phyloP scores from a whole-genome alignment of 1,140 invertebrate species.

The Aphelenchoides besseyi region DNA sequence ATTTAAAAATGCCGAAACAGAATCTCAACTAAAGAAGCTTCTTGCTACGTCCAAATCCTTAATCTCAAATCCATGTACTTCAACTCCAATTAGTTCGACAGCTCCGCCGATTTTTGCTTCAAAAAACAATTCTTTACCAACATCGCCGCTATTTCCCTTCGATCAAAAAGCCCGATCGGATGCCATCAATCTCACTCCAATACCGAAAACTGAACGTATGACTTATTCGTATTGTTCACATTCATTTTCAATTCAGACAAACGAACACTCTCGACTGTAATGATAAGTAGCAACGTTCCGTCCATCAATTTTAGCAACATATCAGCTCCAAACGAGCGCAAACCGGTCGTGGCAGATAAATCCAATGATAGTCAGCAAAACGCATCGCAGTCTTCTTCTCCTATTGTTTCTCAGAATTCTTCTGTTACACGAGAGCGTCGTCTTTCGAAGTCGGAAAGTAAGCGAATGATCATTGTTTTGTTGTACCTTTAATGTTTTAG shows the following conservation, averaged over 20 bases:
- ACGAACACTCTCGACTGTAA: neutral
- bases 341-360: neutral
- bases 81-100: neutral
- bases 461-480: neutral
- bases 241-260: no score
- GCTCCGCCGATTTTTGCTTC: neutral
- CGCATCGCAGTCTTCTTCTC: no score
- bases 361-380: neutral
- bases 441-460: neutral
- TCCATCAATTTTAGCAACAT: neutral
- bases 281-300: neutral
- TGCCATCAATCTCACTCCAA: no score
- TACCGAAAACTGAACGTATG: no score
- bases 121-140: neutral
- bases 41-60: no score
- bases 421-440: neutral
- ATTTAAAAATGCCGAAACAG: no score
- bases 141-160: no score
- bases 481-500: neutral
- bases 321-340: neutral
- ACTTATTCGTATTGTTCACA: no score
- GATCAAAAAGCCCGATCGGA: no score
- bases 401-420: no score
- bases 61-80: no score
- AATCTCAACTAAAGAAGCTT: no score